Evolutionary conservation across 2,113 vertebrate genomes (phyloP), one percentile per base, ranked within the genome.

Genomic region (Todiramphus chloris): DNA sequence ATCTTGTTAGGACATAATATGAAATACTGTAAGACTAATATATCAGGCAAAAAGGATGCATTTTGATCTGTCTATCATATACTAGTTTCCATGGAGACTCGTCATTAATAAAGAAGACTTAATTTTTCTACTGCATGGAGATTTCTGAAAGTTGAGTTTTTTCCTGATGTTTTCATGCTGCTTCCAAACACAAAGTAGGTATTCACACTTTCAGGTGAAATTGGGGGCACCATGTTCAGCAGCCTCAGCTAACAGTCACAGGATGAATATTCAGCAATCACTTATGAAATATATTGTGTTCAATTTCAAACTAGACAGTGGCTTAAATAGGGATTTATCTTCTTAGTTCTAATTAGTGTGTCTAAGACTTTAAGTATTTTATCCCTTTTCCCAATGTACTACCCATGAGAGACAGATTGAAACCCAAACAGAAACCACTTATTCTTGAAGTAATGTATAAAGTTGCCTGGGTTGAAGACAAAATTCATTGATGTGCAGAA

Each of bases 401-500:
- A 58, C 6, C 4, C 48, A 25, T 0, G 2, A 89, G 21, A 46
- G 9, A 62, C 4, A 85, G 44, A n/a, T 25, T 68, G 51, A 83
- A 93, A 73, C 6, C 3, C 41, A 86, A 48, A 24, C 39, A 88
- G 30, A 60, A 85, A 79, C 5, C 24, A 37, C 23, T 76, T 87
- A 30, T 74, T 78, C 51, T 82, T 73, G 53, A 94, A 88, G 21
- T 11, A 11, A 6, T 46, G 5, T 81, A 70, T 87, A 50, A 93
- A 50, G 60, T 41, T 91, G 6, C 31, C 37, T 93, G 50, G 13
- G 33, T 23, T 79, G 12, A 20, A 58, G 30, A 9, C 58, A 83
- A 76, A 90, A 76, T 19, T 48, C 44, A 76, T n/a, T 37, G 27
- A 62, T 93, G 87, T 93, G 8, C 63, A 63, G 64, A 83, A 93